Evolutionary conservation across 2,888 invertebrate species (phyloP).

Genomic region (Pemphredon lugubris): DNA sequence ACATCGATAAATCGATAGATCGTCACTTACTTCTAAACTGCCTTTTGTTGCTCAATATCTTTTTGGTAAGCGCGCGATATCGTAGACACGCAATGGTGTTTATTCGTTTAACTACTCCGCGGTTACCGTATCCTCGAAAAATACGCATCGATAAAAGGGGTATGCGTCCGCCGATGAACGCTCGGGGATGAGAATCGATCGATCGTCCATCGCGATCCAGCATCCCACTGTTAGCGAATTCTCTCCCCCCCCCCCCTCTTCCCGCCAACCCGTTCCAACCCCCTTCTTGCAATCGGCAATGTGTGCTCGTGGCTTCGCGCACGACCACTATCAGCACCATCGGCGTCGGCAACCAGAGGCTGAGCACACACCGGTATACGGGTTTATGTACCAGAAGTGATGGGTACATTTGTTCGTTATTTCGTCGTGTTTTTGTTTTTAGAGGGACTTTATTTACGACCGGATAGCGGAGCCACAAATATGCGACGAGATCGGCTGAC

Average conservation of each 20-base stretch:
- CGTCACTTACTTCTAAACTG: too few species aligned
- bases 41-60: too few species aligned
- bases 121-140: too few species aligned
- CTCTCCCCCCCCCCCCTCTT: constrained; percentile 48
- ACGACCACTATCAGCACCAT: constrained; percentile 51
- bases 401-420: constrained; percentile 80
- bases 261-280: too few species aligned
- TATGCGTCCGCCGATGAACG: too few species aligned
- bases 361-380: constrained; percentile 57
- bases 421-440: constrained; percentile 78
- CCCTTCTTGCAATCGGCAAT: constrained; percentile 39
- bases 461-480: constrained; percentile 79
- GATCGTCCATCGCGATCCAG: too few species aligned
- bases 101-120: too few species aligned
- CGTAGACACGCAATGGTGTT: too few species aligned
- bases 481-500: constrained; percentile 75
- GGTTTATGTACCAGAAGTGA: constrained; percentile 81
- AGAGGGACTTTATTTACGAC: constrained; percentile 79
- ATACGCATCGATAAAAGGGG: too few species aligned
- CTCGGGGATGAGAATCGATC: neutral
- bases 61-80: too few species aligned
- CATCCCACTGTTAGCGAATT: constrained; percentile 43
- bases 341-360: constrained; percentile 41
- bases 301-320: constrained; percentile 50
- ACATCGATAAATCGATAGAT: too few species aligned